Evolutionary conservation across 2,888 invertebrate genomes (phyloP), one percentile per base, ranked within the genome.

Genomic region (Prostheceraeus crozeri): DNA sequence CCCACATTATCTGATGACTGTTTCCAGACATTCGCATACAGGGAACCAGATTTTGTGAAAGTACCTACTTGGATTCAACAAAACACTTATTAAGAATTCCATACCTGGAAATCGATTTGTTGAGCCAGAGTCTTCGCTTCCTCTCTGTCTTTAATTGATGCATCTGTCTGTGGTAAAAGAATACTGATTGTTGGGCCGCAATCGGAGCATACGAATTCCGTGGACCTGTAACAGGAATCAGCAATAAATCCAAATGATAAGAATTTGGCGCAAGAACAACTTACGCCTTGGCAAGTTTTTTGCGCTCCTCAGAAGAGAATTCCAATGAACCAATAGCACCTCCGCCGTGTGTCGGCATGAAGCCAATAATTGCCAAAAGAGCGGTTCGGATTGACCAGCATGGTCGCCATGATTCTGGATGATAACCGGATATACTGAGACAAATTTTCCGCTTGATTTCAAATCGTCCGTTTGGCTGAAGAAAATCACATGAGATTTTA

Each of bases 391-490:
- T 89, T 28, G 89, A 90, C 93, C 93, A 93, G 1, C 89, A 89
- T 25, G 93, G 93, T 72, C 89, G 88, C 93, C 93, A 94, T 33
- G 89, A 88, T 76, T 94, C 93, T n/a, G 91, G 93, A 76, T 93
- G 93, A 77, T 90, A 85, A 3, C 89, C 90, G 62, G 90, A 91
- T 69, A 93, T 93, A 64, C 89, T 90, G 66, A 93, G 78, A 74
- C 93, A 94, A 69, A 94, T 90, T 78, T 93, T 93, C 75, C 87
- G 89, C 74, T 88, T 86, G 6, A 83, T 82, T 79, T 91, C 89
- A 78, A 94, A 93, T 66, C 93, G 82, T 48, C 91, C 91, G 76
- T 89, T 93, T 1, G 89, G 89, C 85, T 87, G 69, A 1, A 71
- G 69, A 59, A 33, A 35, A 61, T 60, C 28, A 64, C n/a, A n/a